phyloP scores from a whole-genome alignment of 2,113 vertebrate species.

The Microcebus tavaratra region DNA sequence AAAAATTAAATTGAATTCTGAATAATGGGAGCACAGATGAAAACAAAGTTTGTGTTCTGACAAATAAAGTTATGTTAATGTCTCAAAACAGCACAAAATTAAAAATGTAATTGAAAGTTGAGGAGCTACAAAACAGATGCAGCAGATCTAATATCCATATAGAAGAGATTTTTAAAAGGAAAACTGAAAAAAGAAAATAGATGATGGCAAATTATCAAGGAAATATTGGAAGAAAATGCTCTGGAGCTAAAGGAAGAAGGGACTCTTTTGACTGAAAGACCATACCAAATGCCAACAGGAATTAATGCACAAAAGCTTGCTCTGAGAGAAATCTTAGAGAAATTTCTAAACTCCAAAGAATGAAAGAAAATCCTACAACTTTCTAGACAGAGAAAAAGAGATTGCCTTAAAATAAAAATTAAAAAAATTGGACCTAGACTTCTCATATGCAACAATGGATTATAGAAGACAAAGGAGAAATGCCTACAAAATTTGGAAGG shows the following conservation, averaged over 20 bases:
- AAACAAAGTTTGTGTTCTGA: background rate
- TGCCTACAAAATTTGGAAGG: background rate
- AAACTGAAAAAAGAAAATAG: background rate
- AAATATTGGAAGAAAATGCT: background rate
- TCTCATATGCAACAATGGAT: background rate
- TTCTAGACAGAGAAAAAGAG: background rate
- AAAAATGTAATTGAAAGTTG: constrained; percentile 9
- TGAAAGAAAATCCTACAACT: background rate
- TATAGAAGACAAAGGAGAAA: background rate
- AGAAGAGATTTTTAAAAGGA: background rate
- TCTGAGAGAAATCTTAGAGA: background rate
- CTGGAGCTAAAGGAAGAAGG: background rate
- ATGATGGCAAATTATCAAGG: background rate
- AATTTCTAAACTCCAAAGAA: background rate
- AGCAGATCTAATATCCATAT: background rate
- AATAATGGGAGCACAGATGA: constrained; percentile 15
- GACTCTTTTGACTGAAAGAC: background rate
- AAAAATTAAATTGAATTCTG: constrained; percentile 18
- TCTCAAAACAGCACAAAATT: constrained; percentile 28
- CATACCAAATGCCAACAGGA: background rate
- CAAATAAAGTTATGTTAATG: constrained; percentile 19
- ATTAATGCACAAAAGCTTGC: background rate
- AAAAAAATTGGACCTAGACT: background rate
- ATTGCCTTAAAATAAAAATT: background rate
- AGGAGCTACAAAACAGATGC: background rate